These are phyloP conservation scores for Silurus meridionalis DNA, from an alignment of 2,113 vertebrate species.

Conservation along the genomic window DNA sequence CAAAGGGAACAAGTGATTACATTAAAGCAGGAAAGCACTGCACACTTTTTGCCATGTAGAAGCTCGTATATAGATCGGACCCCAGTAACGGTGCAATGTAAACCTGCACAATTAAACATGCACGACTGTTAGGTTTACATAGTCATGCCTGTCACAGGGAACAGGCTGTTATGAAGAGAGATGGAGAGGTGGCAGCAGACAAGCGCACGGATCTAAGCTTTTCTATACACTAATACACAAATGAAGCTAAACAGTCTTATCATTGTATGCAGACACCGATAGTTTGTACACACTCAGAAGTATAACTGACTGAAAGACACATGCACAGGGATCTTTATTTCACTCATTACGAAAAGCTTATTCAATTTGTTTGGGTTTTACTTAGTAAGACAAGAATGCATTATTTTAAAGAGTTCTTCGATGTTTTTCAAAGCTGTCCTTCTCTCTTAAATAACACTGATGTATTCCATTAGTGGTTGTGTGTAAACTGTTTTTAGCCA, in stretches of 20 bases:
- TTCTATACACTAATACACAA: background rate
- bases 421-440: background rate
- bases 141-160: constrained; percentile 27
- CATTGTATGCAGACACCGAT: constrained; percentile 9
- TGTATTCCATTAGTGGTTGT: background rate
- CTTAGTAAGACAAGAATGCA: background rate
- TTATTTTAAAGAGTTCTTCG: background rate
- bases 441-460: background rate
- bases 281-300: background rate
- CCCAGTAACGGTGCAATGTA: constrained; percentile 14
- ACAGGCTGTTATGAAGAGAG: constrained; percentile 8
- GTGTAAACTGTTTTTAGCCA: background rate
- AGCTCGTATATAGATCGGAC: constrained; percentile 24
- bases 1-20: constrained; percentile 74
- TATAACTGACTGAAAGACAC: background rate
- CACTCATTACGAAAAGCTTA: background rate
- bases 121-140: constrained; percentile 37
- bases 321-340: background rate
- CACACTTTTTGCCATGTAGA: constrained; percentile 24
- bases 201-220: background rate
- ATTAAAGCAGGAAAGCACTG: constrained; percentile 65
- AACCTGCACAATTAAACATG: constrained; percentile 40
- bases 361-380: background rate
- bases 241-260: constrained; percentile 31
- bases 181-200: constrained; percentile 18